phyloP scores from a whole-genome alignment of 2,888 invertebrate genomes.

The Caenorhabditis becei region DNA sequence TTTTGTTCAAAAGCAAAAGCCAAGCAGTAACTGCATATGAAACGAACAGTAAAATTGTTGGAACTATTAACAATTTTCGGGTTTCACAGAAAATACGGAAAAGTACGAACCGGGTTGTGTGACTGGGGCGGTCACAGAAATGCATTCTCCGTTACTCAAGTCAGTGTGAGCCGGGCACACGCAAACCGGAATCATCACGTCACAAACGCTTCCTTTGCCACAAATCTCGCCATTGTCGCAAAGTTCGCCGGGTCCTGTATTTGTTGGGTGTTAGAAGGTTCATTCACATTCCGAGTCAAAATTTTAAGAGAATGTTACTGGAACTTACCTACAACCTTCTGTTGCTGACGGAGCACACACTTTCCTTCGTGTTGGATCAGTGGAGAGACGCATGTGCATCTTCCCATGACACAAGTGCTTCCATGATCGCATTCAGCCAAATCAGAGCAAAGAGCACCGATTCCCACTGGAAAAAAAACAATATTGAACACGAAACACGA shows the following conservation, averaged over 20 bases:
- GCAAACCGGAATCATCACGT: slow-evolving; percentile 78
- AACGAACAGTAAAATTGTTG: neutral
- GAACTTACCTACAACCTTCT: slow-evolving; percentile 59
- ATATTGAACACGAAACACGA: slow-evolving; percentile 10
- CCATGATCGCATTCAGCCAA: slow-evolving; percentile 77
- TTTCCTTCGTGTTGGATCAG: slow-evolving; percentile 77
- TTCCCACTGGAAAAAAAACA: slow-evolving; percentile 74
- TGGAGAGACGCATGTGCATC: slow-evolving; percentile 78
- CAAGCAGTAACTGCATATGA: slow-evolving; percentile 1
- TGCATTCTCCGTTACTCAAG: slow-evolving; percentile 74
- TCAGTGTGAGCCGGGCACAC: slow-evolving; percentile 79
- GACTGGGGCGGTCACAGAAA: slow-evolving; percentile 60
- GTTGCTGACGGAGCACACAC: slow-evolving; percentile 72
- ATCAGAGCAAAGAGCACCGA: slow-evolving; percentile 77
- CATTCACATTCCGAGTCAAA: slow-evolving; percentile 30
- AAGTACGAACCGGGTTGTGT: slow-evolving; percentile 55
- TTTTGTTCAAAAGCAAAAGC: neutral
- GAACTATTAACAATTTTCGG: no score
- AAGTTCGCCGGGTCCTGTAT: slow-evolving; percentile 75
- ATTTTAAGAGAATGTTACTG: neutral
- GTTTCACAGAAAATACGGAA: neutral
- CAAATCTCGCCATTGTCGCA: slow-evolving; percentile 79
- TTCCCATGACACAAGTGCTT: slow-evolving; percentile 75
- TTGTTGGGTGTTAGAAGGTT: slow-evolving; percentile 9
- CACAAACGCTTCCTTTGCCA: slow-evolving; percentile 77